phyloP scores from a whole-genome alignment of 2,888 invertebrate species.

The Muschampia plurimacula region DNA sequence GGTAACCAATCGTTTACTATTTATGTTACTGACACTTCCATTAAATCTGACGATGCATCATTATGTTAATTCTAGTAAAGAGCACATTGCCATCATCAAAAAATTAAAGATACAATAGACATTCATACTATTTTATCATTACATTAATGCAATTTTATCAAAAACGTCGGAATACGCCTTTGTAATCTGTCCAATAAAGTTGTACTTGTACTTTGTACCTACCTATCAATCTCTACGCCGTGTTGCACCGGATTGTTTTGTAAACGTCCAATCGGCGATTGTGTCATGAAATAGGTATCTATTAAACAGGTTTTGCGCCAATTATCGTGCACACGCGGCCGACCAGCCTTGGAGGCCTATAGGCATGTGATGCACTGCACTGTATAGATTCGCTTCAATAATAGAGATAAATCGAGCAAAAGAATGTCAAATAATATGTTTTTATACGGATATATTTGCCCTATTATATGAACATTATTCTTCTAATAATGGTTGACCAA shows the following conservation, averaged over 20 bases:
- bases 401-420: no score
- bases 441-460: no score
- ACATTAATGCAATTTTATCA: background rate
- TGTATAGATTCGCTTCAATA: background rate
- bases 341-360: constrained; percentile 64
- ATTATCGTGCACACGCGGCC: constrained; percentile 60
- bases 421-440: no score
- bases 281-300: constrained; percentile 38
- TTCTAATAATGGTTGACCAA: no score
- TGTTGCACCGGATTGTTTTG: constrained; percentile 21
- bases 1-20: no score
- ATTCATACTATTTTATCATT: no score
- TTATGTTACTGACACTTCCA: no score
- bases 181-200: background rate
- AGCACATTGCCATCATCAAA: no score
- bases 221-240: constrained; percentile 25
- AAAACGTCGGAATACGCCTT: background rate
- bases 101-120: no score
- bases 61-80: no score
- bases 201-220: background rate
- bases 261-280: constrained; percentile 37
- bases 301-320: constrained; percentile 59
- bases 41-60: no score
- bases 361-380: background rate
- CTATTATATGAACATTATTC: no score